phyloP scores from a whole-genome alignment of 1,140 invertebrate genomes.

The Lysiphlebus fabarum region DNA sequence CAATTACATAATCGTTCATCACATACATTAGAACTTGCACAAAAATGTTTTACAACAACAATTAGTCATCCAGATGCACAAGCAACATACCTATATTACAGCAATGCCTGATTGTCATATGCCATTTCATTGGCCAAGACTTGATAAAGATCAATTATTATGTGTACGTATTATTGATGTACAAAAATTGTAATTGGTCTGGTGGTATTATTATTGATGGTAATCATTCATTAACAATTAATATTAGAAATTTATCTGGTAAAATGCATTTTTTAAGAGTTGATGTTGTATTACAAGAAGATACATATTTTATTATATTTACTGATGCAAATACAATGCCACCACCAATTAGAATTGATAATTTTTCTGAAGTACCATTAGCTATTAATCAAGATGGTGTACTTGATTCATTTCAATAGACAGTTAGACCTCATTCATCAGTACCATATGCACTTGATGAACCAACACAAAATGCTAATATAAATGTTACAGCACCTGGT shows the following conservation, averaged over 20 bases:
- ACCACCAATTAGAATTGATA: constrained; percentile 93
- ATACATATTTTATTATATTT: constrained; percentile 88
- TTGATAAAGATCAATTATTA: constrained; percentile 83
- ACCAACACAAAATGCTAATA: constrained; percentile 67
- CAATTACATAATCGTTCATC: constrained; percentile 89
- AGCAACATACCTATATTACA: constrained; percentile 68
- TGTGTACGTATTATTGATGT: constrained; percentile 77
- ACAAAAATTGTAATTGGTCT: constrained; percentile 80
- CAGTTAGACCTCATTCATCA: constrained; percentile 69
- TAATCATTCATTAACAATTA: constrained; percentile 86
- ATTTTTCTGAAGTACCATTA: constrained; percentile 86
- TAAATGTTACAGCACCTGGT: constrained; percentile 87
- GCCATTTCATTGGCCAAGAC: constrained; percentile 92
- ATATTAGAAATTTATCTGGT: constrained; percentile 74
- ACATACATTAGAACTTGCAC: constrained; percentile 79
- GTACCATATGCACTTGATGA: constrained; percentile 93
- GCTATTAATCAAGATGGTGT: constrained; percentile 72
- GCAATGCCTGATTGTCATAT: constrained; percentile 84
- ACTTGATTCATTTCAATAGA: constrained; percentile 65
- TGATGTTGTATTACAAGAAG: constrained; percentile 84
- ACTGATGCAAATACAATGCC: constrained; percentile 87
- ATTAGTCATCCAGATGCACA: constrained; percentile 58
- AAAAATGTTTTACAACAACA: constrained; percentile 72
- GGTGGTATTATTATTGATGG: constrained; percentile 87
- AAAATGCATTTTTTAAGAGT: constrained; percentile 77